These are phyloP conservation scores for Sylvilagus floridanus DNA, from an alignment of 2,797 vertebrate genomes.

Conservation along the genomic window DNA sequence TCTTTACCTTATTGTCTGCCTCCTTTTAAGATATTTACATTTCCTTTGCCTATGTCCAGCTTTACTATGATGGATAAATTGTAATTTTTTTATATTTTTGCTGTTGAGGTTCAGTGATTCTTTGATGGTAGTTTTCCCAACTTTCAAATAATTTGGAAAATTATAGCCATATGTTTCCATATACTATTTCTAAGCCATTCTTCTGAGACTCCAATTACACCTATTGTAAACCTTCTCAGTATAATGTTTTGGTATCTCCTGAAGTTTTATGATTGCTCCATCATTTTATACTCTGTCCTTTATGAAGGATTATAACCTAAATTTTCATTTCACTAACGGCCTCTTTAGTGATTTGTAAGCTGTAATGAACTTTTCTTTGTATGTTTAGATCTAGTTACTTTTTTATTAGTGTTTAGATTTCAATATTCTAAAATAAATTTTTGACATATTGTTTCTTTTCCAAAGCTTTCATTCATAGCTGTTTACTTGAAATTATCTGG, in stretches of 20 bases:
- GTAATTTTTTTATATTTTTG: constrained; percentile 32
- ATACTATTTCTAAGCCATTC: constrained; percentile 1
- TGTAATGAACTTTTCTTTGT: background rate
- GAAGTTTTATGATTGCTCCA: background rate
- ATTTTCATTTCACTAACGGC: background rate
- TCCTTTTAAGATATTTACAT: background rate
- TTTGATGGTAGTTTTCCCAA: background rate
- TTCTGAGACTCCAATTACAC: background rate
- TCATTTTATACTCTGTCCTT: background rate
- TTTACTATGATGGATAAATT: background rate
- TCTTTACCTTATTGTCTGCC: background rate
- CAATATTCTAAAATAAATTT: background rate
- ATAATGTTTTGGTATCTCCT: background rate
- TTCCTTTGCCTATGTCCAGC: background rate
- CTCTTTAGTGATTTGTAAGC: background rate
- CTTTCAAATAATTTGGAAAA: constrained; percentile 34
- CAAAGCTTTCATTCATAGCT: background rate
- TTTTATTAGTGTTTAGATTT: background rate
- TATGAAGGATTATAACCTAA: background rate
- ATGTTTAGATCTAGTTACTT: constrained; percentile 26
- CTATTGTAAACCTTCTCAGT: background rate
- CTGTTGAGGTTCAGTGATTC: background rate
- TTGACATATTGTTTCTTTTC: background rate
- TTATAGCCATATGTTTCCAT: background rate
- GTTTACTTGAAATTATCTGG: constrained; percentile 17